phyloP scores from a whole-genome alignment of 2,888 invertebrate genomes.

The Hydraecia micacea region DNA sequence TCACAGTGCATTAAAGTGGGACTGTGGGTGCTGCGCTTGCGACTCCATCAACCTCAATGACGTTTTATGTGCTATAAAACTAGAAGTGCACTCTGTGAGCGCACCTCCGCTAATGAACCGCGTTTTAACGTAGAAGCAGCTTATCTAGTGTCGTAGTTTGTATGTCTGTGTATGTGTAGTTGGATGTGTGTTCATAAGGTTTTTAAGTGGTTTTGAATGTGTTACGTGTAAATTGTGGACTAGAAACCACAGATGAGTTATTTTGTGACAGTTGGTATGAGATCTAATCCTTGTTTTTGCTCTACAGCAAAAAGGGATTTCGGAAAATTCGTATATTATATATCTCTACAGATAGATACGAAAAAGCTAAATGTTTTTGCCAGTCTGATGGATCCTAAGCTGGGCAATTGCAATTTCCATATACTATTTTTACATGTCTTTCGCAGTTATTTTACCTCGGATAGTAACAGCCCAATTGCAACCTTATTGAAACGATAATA shows the following conservation, averaged over 20 bases:
- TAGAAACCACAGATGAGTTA: background rate
- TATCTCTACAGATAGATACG: background rate
- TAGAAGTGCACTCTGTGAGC: slow-evolving; percentile 73
- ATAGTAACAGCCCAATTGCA: background rate
- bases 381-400: background rate
- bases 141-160: slow-evolving; percentile 33
- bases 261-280: slow-evolving; percentile 9
- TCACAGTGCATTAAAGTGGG: slow-evolving; percentile 67
- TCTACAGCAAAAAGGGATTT: background rate
- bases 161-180: slow-evolving; percentile 20
- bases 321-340: background rate
- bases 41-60: slow-evolving; percentile 68
- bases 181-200: slow-evolving; percentile 24
- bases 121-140: slow-evolving; percentile 54
- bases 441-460: background rate
- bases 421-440: background rate
- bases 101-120: slow-evolving; percentile 67
- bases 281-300: background rate
- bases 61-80: slow-evolving; percentile 70
- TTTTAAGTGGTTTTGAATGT: slow-evolving; percentile 36
- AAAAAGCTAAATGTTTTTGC: background rate
- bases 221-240: background rate
- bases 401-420: background rate
- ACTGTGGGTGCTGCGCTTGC: slow-evolving; percentile 60
- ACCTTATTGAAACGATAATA: background rate